Percentiles rank a stretch among this genome's conserved stretches.
Evolutionary conservation across 1,140 invertebrate species (phyloP).

Genomic region (Polyergus mexicanus): DNA sequence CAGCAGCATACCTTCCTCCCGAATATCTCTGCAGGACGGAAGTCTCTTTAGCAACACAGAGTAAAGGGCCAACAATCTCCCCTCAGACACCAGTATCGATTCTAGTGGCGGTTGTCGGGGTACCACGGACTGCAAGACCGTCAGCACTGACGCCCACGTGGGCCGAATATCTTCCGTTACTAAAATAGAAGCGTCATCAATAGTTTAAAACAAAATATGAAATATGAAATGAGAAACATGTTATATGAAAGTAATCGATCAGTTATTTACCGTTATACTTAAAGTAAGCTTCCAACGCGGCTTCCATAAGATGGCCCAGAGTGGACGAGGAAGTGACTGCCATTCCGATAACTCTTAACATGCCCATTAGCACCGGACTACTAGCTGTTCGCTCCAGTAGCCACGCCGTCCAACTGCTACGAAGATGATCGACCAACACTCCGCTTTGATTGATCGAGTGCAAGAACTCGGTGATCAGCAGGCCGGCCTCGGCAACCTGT

Average conservation of each 20-base stretch:
- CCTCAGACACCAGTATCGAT: slow-evolving; percentile 82
- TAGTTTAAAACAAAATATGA: background rate
- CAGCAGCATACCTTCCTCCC: slow-evolving; percentile 85
- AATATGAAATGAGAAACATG: too few relatives aligned
- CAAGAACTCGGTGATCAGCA: slow-evolving; percentile 86
- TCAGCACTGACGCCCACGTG: slow-evolving; percentile 84
- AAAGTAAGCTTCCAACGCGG: slow-evolving; percentile 86
- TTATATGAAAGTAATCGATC: background rate
- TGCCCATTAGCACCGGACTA: slow-evolving; percentile 85
- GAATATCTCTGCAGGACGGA: slow-evolving; percentile 84
- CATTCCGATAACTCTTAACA: slow-evolving; percentile 84
- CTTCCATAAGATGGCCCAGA: slow-evolving; percentile 86
- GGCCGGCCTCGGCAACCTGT: slow-evolving; percentile 86
- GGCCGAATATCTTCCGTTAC: slow-evolving; percentile 81
- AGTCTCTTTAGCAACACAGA: slow-evolving; percentile 85
- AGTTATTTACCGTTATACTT: slow-evolving; percentile 82
- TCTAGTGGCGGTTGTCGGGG: slow-evolving; percentile 85
- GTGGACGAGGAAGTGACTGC: slow-evolving; percentile 84
- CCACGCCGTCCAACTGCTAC: slow-evolving; percentile 83
- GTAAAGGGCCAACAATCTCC: slow-evolving; percentile 85
- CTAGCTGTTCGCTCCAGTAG: slow-evolving; percentile 83
- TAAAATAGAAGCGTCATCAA: slow-evolving; percentile 58
- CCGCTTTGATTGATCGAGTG: slow-evolving; percentile 85
- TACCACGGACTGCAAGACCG: slow-evolving; percentile 83
- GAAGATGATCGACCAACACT: slow-evolving; percentile 81